Evolutionary conservation across 92 coral and sea anemone species (phyloP).

Genomic region (Virgularia gustaviana): DNA sequence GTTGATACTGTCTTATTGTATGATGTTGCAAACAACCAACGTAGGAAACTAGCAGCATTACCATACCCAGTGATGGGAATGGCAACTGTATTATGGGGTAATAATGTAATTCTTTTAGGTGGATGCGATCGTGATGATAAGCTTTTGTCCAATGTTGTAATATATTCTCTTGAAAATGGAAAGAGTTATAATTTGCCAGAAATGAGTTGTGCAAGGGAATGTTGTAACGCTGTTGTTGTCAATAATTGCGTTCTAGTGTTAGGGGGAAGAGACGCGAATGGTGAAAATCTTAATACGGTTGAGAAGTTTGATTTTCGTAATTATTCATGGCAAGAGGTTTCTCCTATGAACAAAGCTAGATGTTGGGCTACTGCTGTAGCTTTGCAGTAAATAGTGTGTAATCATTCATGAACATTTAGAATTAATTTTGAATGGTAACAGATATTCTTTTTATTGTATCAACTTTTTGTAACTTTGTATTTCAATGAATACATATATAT

Average conservation of each 20-base stretch:
- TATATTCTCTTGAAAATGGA: slow-evolving; percentile 61
- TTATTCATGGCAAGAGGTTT: slow-evolving; percentile 7
- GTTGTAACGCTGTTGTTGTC: slow-evolving; percentile 68
- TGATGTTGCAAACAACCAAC: slow-evolving; percentile 3
- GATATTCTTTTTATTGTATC: too few relatives aligned
- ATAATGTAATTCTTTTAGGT: not conserved
- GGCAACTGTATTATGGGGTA: slow-evolving; percentile 1
- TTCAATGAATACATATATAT: too few relatives aligned
- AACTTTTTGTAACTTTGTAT: too few relatives aligned
- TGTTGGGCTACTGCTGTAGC: not conserved
- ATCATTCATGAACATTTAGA: too few relatives aligned
- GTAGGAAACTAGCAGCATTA: not conserved
- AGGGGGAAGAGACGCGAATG: slow-evolving; percentile 75
- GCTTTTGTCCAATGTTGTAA: not conserved
- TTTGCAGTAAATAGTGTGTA: too few relatives aligned
- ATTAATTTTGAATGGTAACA: too few relatives aligned
- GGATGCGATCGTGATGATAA: not conserved
- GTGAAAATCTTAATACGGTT: slow-evolving; percentile 60
- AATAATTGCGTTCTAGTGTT: slow-evolving; percentile 62
- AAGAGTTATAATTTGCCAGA: slow-evolving; percentile 66
- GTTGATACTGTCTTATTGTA: slow-evolving; percentile 7
- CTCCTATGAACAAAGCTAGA: not conserved
- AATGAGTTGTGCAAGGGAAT: slow-evolving; percentile 74
- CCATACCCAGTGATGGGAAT: not conserved
- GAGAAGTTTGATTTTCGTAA: slow-evolving; percentile 57